Evolutionary conservation across 2,888 invertebrate genomes (phyloP).

Genomic region (Sisyra nigra): DNA sequence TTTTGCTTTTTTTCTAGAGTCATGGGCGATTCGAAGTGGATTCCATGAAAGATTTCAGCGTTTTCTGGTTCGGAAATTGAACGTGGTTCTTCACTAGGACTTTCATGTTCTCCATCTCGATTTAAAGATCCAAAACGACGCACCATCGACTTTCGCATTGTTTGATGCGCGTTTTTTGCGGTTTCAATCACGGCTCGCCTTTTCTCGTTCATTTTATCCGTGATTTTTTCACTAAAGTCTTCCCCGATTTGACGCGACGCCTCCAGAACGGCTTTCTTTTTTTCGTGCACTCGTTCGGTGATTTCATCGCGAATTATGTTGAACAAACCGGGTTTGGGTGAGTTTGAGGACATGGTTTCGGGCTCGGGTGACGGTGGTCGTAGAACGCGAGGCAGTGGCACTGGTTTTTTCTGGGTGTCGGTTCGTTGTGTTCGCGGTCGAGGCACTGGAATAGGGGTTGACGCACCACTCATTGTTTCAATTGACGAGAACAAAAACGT

Average conservation of each 20-base stretch:
- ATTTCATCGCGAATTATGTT: slow-evolving; percentile 6
- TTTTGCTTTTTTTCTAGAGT: slow-evolving; percentile 25
- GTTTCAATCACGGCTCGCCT: slow-evolving; percentile 46
- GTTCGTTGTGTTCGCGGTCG: slow-evolving; percentile 5
- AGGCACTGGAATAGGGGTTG: slow-evolving; percentile 2
- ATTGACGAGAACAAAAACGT: not conserved
- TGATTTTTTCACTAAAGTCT: slow-evolving; percentile 35
- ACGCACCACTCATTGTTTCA: not conserved
- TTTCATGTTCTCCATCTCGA: slow-evolving; percentile 11
- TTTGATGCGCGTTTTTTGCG: slow-evolving; percentile 38
- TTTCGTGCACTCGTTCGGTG: slow-evolving; percentile 18
- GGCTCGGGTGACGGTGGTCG: not conserved
- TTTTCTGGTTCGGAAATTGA: slow-evolving; percentile 15
- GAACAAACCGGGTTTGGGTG: not conserved
- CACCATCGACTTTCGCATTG: slow-evolving; percentile 22
- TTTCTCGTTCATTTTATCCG: slow-evolving; percentile 24
- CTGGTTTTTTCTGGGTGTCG: slow-evolving; percentile 6
- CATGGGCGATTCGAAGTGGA: slow-evolving; percentile 46
- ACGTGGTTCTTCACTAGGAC: slow-evolving; percentile 15
- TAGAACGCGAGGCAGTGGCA: slow-evolving; percentile 6
- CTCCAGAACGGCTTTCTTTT: slow-evolving; percentile 32
- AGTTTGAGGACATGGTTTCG: not conserved
- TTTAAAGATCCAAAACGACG: slow-evolving; percentile 19
- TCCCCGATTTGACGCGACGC: slow-evolving; percentile 39
- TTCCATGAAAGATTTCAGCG: slow-evolving; percentile 40